A percentile compares a stretch with the other conserved stretches of the same genome.
Conservation (phyloP, 2,797 vertebrate species). For the Anolis apletophallus region DNA sequence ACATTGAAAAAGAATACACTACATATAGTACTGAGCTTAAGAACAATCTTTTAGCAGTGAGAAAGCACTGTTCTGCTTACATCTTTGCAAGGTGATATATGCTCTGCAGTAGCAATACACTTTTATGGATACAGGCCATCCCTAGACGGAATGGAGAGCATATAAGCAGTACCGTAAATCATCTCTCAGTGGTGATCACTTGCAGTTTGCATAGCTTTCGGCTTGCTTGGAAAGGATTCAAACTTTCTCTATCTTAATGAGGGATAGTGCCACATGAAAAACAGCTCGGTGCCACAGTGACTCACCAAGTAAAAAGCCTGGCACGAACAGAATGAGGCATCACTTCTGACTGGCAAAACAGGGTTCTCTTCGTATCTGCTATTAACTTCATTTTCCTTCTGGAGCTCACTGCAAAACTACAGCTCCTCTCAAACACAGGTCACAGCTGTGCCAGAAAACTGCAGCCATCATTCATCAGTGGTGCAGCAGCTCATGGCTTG, state of each 20-base stretch:
- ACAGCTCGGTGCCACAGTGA: constrained; percentile 40
- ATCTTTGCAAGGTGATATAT: constrained; percentile 42
- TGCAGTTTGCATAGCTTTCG: constrained; percentile 59
- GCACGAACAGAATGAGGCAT: constrained; percentile 37
- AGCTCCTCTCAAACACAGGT: neutral
- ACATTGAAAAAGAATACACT: neutral
- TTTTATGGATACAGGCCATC: constrained; percentile 62
- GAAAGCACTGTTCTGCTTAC: constrained; percentile 23
- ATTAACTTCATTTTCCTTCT: accelerated
- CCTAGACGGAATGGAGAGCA: constrained; percentile 58
- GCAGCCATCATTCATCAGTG: neutral
- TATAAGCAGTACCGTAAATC: constrained; percentile 73
- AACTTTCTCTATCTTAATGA: constrained; percentile 71
- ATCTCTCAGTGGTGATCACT: constrained; percentile 62
- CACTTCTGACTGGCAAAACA: constrained; percentile 36
- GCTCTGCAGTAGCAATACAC: constrained; percentile 31
- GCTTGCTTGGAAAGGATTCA: constrained; percentile 69
- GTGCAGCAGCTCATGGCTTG: neutral
- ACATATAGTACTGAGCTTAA: accelerated
- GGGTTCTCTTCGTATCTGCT: accelerated
- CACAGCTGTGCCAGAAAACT: neutral
- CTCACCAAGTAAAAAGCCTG: neutral
- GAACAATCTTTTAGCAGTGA: accelerated
- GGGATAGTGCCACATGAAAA: constrained; percentile 60
- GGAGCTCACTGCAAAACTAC: neutral